Evolutionary conservation across 2,888 invertebrate species (phyloP).

Genomic region (Tetramorium bicarinatum): DNA sequence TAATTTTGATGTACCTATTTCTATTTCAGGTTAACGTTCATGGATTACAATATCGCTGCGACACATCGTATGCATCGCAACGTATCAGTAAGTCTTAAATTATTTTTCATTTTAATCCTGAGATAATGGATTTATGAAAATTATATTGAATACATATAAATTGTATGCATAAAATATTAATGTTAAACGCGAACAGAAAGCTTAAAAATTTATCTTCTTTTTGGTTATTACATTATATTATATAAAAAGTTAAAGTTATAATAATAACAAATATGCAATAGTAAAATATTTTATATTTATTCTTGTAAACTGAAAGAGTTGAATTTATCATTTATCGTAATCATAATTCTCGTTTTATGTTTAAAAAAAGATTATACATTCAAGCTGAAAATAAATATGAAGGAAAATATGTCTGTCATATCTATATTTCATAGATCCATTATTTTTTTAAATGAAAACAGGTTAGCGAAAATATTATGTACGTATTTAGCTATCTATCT

Average conservation of each 20-base stretch:
- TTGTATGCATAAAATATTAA: not conserved
- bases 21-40: not conserved
- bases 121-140: not conserved
- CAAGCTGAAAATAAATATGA: not conserved
- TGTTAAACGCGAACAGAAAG: not conserved
- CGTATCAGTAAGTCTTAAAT: not conserved
- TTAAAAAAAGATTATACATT: constrained; percentile 11
- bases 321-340: not conserved
- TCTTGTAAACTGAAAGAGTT: not conserved
- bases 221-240: not conserved
- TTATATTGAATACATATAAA: not conserved
- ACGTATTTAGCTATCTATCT: not conserved
- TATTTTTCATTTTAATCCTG: not conserved
- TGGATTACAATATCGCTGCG: not conserved
- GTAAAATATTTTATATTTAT: not conserved
- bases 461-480: not conserved
- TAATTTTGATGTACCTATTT: not conserved
- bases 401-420: not conserved
- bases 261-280: not conserved
- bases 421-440: not conserved
- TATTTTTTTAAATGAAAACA: not conserved
- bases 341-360: not conserved
- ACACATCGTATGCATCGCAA: not conserved
- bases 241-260: not conserved
- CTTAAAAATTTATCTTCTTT: not conserved